A percentile compares a stretch with the other conserved stretches of the same genome.
Conservation (phyloP, 2,888 invertebrate genomes). For the Dascillus cervinus region DNA sequence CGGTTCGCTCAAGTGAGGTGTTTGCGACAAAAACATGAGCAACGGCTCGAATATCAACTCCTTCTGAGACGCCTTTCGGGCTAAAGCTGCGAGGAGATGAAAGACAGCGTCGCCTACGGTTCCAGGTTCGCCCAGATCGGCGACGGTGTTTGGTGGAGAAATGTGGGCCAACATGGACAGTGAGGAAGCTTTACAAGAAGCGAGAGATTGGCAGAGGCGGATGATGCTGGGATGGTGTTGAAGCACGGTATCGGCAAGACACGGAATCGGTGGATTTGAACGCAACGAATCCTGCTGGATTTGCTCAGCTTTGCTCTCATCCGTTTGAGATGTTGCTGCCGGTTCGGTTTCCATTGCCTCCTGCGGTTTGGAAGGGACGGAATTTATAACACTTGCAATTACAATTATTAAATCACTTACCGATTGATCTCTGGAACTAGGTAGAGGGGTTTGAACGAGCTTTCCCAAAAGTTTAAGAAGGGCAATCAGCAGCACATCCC, state of each 20-base stretch:
- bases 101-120: constrained; percentile 85
- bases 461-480: constrained; percentile 57
- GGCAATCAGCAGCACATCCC: constrained; percentile 64
- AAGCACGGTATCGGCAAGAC: constrained; percentile 66
- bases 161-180: constrained; percentile 54
- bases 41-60: constrained; percentile 71
- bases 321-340: constrained; percentile 58
- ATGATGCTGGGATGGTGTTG: constrained; percentile 77
- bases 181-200: constrained; percentile 65
- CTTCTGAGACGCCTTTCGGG: constrained; percentile 68
- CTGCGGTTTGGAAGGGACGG: no score
- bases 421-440: constrained; percentile 41
- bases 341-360: constrained; percentile 42
- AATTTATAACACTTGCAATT: constrained; percentile 6
- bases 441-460: constrained; percentile 55
- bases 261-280: constrained; percentile 44
- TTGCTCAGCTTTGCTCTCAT: constrained; percentile 75
- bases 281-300: constrained; percentile 41
- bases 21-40: constrained; percentile 55
- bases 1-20: constrained; percentile 70
- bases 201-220: constrained; percentile 70
- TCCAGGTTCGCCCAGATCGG: constrained; percentile 51
- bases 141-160: constrained; percentile 25
- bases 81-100: constrained; percentile 69
- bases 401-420: constrained; percentile 16